phyloP scores from a whole-genome alignment of 2,888 invertebrate species.

The Branchipolynoe longqiensis region DNA sequence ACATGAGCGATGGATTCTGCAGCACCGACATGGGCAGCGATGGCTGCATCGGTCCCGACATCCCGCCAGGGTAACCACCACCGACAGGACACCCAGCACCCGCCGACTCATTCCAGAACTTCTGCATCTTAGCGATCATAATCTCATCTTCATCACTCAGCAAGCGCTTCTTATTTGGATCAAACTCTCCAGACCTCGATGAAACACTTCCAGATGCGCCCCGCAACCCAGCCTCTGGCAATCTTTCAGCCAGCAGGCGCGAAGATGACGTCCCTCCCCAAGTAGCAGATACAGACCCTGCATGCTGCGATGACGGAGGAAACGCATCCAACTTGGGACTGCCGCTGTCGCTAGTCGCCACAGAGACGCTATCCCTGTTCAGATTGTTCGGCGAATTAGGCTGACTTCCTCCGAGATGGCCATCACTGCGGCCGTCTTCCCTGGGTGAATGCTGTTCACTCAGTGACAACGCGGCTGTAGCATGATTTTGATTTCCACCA shows the following conservation, averaged over 20 bases:
- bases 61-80: not conserved
- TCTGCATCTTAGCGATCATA: slow-evolving; percentile 16
- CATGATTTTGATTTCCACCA: not conserved
- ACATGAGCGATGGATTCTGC: slow-evolving; percentile 36
- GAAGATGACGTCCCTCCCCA: too few species aligned
- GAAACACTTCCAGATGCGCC: not conserved
- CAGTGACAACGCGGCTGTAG: too few species aligned
- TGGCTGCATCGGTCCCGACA: not conserved
- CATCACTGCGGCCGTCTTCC: not conserved
- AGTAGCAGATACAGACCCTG: not conserved
- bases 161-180: not conserved
- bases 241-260: not conserved
- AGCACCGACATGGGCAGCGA: slow-evolving; percentile 16
- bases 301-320: not conserved
- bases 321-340: slow-evolving; percentile 23
- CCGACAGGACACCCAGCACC: not conserved
- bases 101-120: slow-evolving; percentile 45
- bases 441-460: not conserved
- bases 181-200: not conserved
- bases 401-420: too few species aligned
- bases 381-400: not conserved
- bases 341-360: not conserved
- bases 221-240: not conserved
- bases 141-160: slow-evolving; percentile 22
- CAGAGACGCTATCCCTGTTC: not conserved